Evolutionary conservation across 1,140 invertebrate genomes (phyloP), one percentile per base, ranked within the genome.

Genomic region (Spodoptera litura): DNA sequence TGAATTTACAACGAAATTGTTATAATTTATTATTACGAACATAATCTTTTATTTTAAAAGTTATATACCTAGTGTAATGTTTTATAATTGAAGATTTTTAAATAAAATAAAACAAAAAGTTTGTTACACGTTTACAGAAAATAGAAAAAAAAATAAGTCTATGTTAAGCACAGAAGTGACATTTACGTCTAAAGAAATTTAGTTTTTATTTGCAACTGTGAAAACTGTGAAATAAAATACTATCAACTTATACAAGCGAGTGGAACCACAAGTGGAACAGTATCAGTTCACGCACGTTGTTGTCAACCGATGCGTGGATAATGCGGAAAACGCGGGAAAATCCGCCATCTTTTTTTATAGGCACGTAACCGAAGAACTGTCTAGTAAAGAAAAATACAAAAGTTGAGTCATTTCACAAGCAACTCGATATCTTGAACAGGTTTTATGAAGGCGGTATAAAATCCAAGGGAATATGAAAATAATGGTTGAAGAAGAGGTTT

Each of bases 281-380:
- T 66, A 55, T 73, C 59, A 31, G 70, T 79, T 79, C 59, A 75
- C 78, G 71, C 61, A 79, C 61, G 78, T 68, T 49, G 53, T 58
- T 59, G 38, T n/a, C 71, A 68, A 59, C 20, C 73, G 61, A 74
- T 70, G 78, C 78, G 71, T 68, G 38, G 52, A 70, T 78, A 68
- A 78, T 20, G 58, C 61, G 31, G 35, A 58, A 74, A 56, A 66
- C 62, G 53, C 52, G 51, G 58, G 58, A 72, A 56, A 64, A 73
- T 35, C 13, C 55, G 71, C 71, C 53, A 71, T 74, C 35, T 59
- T 59, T 49, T 59, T 74, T 74, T 74, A 49, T 49, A 27, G 13
- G 27, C 25, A 70, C 66, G 66, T 70, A 71, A 56, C 27, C 13
- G 68, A 56, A 71, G n/a, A 71, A 71, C 66, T 44, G 9, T 6